Base-by-base conservation (phyloP, 2,113 vertebrate genomes). In the Solenodon paradoxus region DNA sequence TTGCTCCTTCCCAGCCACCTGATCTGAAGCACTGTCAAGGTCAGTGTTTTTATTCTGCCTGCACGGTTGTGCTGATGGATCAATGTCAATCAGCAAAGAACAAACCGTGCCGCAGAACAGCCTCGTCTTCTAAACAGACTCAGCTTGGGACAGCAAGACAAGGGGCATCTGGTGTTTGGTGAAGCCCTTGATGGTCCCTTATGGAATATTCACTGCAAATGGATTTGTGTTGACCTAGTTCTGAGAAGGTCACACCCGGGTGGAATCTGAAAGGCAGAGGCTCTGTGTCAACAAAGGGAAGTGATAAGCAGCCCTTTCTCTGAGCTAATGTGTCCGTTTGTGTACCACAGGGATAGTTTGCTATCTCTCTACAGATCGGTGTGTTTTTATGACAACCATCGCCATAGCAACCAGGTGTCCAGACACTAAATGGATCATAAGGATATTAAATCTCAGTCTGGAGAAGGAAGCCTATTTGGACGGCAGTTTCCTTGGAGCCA, bases 391-490 rank as follows among this genome's bases (percentile, higher is more conserved):
- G 96, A 93, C 97, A 95, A 78, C 80, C 26, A 35, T 97, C 93
- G 93, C 97, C 95, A 97, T 97, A 89, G 96, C 90, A 97, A 97
- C 97, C 97, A 97, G 97, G 97, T 97, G 96, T 93, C 93, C 92
- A 88, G 93, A 45, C 93, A 79, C 92, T 78, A 84, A 95, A 90
- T 38, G 66, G 75, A 93, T 95, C 72, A 87, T 81, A 81, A 91
- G 87, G 83, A 94, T 95, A 81, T 95, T 95, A 90, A 90, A 92
- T 87, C 92, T 51, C 87, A 64, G 80, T 24, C 51, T 55, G 80
- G 61, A 30, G 57, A 88, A 59, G 9, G 63, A 83, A 81, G 51
- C 61, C 53, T n/a, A 3, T 32, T 26, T 26, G 55, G 63, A 20
- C 40, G 32, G 40, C 1, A 5, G 49, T 75, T 55, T 83, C 74